Base-by-base conservation (phyloP, 1,140 invertebrate genomes). In the Panagrolaimus sp. region DNA sequence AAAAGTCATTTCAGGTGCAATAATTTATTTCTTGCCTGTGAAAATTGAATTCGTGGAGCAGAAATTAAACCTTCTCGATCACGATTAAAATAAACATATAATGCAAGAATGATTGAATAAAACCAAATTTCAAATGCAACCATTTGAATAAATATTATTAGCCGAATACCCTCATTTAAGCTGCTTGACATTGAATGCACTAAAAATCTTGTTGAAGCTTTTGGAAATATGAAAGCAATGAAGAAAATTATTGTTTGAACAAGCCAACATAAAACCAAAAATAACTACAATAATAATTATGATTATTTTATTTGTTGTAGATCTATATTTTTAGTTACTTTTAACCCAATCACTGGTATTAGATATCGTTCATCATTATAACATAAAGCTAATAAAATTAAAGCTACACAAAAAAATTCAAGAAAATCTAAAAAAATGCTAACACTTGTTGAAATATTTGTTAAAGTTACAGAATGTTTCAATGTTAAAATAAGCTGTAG, bases 211-310 rank as follows among this genome's bases (percentile, higher is more conserved):
- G 51, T 27, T 11, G 51, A 57, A 25, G 51, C 11, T n/a, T 57
- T 27, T 9, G 51, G 51, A 20, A 20, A 57, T 27, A 20, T 11
- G 13, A 57, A 16, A 2, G 51, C 51, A 25, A 27, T 57, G 51
- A 57, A 11, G 11, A 57, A 57, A n/a, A 57, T 16, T 14, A 57
- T n/a, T 20, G 51, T 57, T 9, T 57, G 20, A 13, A 57, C 27
- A 11, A 27, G 20, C 51, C 51, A 57, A 27, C 51, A 20, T 20
- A 57, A 27, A 16, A 57, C 51, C 20, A 57, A 27, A 27, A 57
- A 57, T 25, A 57, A 57, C 51, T 57, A 27, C 11, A 57, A 53
- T n/a, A 53, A 53, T 25, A 57, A 57, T n/a, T n/a, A n/a, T n/a
- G n/a, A n/a, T n/a, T n/a, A 9, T 53, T 57, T 57, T 8, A 57